Percentiles rank a stretch among this genome's conserved stretches.
These are phyloP conservation scores for Myotis yumanensis DNA, from an alignment of 2,113 vertebrate species.

Conservation along the genomic window DNA sequence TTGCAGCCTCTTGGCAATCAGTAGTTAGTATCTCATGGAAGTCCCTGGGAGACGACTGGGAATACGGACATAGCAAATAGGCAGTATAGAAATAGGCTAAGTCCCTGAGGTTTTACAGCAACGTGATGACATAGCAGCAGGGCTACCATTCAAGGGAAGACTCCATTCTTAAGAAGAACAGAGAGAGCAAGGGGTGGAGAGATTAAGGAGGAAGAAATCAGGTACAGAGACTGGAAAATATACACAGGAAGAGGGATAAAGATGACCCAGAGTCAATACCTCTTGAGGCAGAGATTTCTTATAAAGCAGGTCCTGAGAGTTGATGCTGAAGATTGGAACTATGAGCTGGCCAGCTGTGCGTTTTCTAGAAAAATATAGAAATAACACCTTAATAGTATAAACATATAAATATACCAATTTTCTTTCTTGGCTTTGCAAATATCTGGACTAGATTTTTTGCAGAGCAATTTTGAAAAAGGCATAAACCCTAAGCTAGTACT, in stretches of 20 bases:
- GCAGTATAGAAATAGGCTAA: background rate
- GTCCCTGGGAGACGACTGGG: background rate
- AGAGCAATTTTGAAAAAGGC: background rate
- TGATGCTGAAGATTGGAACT: background rate
- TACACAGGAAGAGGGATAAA: background rate
- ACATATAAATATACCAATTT: background rate
- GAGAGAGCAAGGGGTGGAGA: background rate
- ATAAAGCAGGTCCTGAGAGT: background rate
- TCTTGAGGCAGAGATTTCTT: constrained; percentile 8
- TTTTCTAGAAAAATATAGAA: constrained; percentile 9
- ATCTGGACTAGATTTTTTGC: background rate
- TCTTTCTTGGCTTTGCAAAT: constrained; percentile 37
- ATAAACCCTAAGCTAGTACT: background rate
- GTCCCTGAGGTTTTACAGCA: constrained; percentile 3
- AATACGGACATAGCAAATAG: constrained; percentile 31
- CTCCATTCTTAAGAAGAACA: background rate
- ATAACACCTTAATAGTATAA: background rate
- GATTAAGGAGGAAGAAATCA: background rate
- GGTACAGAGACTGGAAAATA: background rate
- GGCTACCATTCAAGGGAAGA: background rate
- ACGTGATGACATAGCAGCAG: background rate
- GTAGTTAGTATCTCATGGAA: background rate
- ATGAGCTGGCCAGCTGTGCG: background rate
- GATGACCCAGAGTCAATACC: background rate
- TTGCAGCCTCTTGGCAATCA: background rate